Conservation (phyloP, 1,140 invertebrate species). For the Ips typographus region DNA sequence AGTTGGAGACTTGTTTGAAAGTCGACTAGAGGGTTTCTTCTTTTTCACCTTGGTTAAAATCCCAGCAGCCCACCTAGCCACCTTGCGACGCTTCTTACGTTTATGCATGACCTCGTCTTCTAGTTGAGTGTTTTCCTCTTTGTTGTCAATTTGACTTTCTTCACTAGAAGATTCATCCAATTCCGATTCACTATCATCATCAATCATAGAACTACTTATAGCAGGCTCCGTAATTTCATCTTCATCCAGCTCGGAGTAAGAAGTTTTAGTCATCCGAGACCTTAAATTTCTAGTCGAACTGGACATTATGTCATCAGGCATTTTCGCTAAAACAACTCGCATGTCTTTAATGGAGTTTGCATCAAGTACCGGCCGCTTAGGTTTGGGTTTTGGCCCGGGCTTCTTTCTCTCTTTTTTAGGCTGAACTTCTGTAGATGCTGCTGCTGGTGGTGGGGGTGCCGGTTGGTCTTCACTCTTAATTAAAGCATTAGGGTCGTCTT, state of each 20-base stretch:
- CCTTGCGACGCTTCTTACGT: constrained; percentile 28
- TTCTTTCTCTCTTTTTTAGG: constrained; percentile 30
- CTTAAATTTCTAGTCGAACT: constrained; percentile 16
- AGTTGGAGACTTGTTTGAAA: constrained; percentile 21
- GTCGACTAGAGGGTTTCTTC: constrained; percentile 19
- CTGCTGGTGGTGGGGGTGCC: not conserved
- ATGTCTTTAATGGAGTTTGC: constrained; percentile 36
- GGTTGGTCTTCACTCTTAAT: not conserved
- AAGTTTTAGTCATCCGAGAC: constrained; percentile 1
- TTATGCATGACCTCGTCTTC: constrained; percentile 4
- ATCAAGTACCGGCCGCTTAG: constrained; percentile 1
- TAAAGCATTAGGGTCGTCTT: constrained; percentile 37
- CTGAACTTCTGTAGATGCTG: not conserved
- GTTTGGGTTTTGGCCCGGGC: constrained; percentile 30
- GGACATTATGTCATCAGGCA: constrained; percentile 28
- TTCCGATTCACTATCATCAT: constrained; percentile 20
- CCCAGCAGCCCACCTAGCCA: constrained; percentile 38
- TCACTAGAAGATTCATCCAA: constrained; percentile 15
- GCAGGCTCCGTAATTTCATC: constrained; percentile 9
- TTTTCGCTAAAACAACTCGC: constrained; percentile 40
- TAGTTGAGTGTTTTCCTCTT: constrained; percentile 11
- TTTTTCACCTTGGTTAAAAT: constrained; percentile 34
- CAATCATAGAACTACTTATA: constrained; percentile 9
- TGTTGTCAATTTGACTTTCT: constrained; percentile 22
- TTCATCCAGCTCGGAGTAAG: constrained; percentile 18